Base-by-base conservation (phyloP, 2,797 vertebrate genomes). In the Myiotriccus ornatus region DNA sequence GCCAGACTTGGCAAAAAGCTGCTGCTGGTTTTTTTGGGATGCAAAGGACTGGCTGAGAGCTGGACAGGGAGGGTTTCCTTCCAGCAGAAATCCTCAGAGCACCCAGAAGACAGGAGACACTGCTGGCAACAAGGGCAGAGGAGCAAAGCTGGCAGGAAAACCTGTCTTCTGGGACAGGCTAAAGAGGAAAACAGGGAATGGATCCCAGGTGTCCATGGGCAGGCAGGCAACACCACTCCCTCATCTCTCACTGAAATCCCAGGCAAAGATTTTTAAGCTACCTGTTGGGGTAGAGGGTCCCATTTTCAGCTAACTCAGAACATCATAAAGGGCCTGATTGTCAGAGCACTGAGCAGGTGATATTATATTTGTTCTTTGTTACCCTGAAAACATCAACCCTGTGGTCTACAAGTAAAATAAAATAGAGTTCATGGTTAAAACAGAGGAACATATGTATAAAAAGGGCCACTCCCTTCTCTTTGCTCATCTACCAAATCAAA, bases 1-100 rank as follows among this genome's bases (percentile, higher is more conserved):
- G 1, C 5, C 6, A 0, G 57, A 22, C 34, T 7, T 35, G 41
- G 56, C 0, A 2, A 75, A 57, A 39, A 35, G 3, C 7, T 12
- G 27, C 25, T 57, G 5, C 25, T 57, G 4, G 0, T 41, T 22
- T 46, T 28, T 46, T 49, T 50, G 30, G 55, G 63, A 47, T 19
- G 30, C 5, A 16, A 20, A 64, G 44, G 41, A 7, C 53, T 17
- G 73, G 22, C 34, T 68, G 24, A 65, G 56, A 23, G 0, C 7
- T 25, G 60, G 19, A 44, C 44, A 55, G 52, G 2, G 13, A 10
- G 14, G 28, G 16, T 44, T 67, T 60, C n/a, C 37, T 22, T 71
- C 21, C 41, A 8, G 4, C 5, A 2, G 46, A 27, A 41, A 52
- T 6, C 32, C 67, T 35, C 41, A 30, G 21, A 62, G 24, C 23